Base-by-base conservation (phyloP, 2,797 vertebrate species). In the Chanos chanos region DNA sequence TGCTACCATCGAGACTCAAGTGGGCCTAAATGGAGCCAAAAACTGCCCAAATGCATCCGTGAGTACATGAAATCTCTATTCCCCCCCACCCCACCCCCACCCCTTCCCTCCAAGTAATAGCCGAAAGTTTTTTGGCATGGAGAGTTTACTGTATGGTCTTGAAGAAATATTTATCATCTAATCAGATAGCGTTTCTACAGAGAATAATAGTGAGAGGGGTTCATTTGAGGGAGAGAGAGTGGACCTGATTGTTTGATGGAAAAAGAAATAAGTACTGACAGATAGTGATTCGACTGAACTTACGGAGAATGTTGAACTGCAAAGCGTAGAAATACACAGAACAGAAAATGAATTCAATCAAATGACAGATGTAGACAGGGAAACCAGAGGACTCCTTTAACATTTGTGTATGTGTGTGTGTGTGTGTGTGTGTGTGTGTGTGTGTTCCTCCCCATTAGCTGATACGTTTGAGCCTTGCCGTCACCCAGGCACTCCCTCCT, bases 1-100 rank as follows among this genome's bases (percentile, higher is more conserved):
- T 98, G 95, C 82, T 92, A 93, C 1, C 91, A 89, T 61, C 91
- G 92, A 0, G 90, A 92, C 0, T 87, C 91, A 0, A 86, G 89
- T 0, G 93, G 89, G 10, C 95, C 95, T 41, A 93, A 91, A 70
- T 98, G 95, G 95, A 98, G 89, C 1, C 92, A 95, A 73, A 92
- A 89, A 13, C 82, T 91, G 4, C 95, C 95, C 33, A 92, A 89
- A 81, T 98, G 95, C 85, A 86, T 90, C 73, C 67, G 95, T 98
- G 89, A 81, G 94, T 89, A 62, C 39, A n/a, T 21, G 1, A 21
- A 15, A 2, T 25, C 57, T 49, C 28, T 41, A 9, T 34, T 7
- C 27, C 18, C 43, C 25, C 45, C 25, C 41, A 19, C 40, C 4
- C 4, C 21, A 19, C 4, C 6, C 8, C 39, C 12, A 24, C 7